phyloP scores from a whole-genome alignment of 92 coral and sea anemone species.

The Ricordea florida region DNA sequence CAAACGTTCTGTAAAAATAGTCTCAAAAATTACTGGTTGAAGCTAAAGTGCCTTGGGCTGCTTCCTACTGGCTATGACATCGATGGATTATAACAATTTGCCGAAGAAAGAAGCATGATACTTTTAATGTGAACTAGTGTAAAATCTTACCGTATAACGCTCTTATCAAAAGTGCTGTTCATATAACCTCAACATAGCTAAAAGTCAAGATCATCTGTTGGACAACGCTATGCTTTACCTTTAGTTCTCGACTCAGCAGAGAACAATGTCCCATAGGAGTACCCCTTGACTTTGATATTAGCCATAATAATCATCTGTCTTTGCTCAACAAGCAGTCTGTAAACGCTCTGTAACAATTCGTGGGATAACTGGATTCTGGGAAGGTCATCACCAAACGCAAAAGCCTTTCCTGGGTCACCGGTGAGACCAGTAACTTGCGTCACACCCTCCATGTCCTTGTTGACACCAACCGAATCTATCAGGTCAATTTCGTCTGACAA shows the following conservation, averaged over 20 bases:
- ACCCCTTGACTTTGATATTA: slow-evolving; percentile 53
- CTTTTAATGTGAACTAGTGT: too few relatives aligned
- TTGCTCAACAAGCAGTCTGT: slow-evolving; percentile 21
- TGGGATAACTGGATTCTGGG: slow-evolving; percentile 37
- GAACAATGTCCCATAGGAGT: slow-evolving; percentile 61
- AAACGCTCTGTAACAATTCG: slow-evolving; percentile 45
- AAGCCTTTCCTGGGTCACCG: slow-evolving; percentile 65
- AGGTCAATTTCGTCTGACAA: slow-evolving; percentile 56
- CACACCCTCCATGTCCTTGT: slow-evolving; percentile 33
- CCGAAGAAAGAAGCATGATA: too few relatives aligned
- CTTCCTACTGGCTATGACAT: too few relatives aligned
- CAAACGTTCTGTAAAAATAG: too few relatives aligned
- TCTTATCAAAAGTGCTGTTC: too few relatives aligned
- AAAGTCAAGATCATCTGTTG: background rate
- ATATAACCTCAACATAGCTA: too few relatives aligned
- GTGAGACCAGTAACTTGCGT: slow-evolving; percentile 36
- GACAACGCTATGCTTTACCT: slow-evolving; percentile 30
- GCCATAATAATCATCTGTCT: slow-evolving; percentile 58
- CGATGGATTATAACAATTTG: too few relatives aligned
- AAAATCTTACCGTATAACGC: too few relatives aligned
- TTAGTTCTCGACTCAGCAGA: slow-evolving; percentile 57
- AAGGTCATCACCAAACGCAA: slow-evolving; percentile 30
- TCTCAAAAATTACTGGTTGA: too few relatives aligned
- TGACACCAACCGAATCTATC: slow-evolving; percentile 52
- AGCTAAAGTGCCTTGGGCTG: too few relatives aligned